Evolutionary conservation across 92 coral and sea anemone genomes (phyloP).

Genomic region (Heteractis magnifica): DNA sequence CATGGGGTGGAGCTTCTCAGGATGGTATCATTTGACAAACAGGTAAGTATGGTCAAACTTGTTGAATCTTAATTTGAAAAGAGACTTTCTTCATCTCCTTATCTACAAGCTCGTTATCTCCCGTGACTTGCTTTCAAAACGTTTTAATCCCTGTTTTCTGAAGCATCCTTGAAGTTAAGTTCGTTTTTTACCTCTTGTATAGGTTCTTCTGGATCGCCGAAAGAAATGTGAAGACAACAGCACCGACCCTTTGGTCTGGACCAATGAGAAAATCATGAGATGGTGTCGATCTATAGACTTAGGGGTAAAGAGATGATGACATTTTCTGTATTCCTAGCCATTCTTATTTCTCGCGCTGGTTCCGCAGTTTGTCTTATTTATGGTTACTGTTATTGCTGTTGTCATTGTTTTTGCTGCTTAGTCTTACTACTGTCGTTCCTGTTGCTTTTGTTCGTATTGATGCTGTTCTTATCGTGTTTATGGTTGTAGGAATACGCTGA

Average conservation of each 20-base stretch:
- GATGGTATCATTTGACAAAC: conserved; percentile 74
- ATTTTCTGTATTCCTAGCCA: no score
- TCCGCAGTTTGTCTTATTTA: no score
- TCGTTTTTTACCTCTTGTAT: not conserved
- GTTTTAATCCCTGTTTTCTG: not conserved
- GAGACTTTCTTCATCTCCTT: conserved; percentile 1
- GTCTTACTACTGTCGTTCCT: not conserved
- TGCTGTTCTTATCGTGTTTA: not conserved
- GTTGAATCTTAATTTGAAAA: not conserved
- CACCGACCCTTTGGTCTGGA: conserved; percentile 91
- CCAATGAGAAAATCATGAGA: conserved; percentile 80
- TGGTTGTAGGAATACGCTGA: conserved; percentile 77
- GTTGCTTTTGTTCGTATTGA: no score
- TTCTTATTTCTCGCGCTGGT: no score
- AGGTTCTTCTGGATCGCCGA: conserved; percentile 77
- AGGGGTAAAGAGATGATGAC: conserved; percentile 51
- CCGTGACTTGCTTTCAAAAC: not conserved
- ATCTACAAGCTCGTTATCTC: conserved; percentile 64
- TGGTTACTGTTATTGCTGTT: no score
- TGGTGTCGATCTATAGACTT: conserved; percentile 95
- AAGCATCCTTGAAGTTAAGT: not conserved
- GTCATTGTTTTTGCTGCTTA: no score
- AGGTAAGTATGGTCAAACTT: conserved; percentile 46
- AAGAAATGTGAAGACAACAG: conserved; percentile 67
- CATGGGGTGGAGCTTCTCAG: conserved; percentile 84